Conservation (phyloP, 2,797 vertebrate species). For the Lerista edwardsae region DNA sequence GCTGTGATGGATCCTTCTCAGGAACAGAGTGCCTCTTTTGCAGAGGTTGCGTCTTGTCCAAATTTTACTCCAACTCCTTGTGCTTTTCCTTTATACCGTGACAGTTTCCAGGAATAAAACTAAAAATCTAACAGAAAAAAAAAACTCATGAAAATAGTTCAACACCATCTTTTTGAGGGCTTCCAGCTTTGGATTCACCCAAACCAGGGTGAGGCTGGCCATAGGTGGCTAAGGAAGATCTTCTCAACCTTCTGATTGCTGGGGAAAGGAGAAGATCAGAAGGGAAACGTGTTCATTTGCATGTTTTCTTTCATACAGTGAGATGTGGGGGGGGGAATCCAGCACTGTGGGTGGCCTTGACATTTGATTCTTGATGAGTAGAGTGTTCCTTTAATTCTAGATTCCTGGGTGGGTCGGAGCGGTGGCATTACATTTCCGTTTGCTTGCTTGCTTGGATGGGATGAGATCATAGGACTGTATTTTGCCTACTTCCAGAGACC, state of each 20-base stretch:
- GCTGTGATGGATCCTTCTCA: constrained; percentile 66
- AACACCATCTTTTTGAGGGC: constrained; percentile 66
- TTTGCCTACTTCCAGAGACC: background rate
- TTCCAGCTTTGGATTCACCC: constrained; percentile 60
- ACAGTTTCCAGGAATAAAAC: constrained; percentile 52
- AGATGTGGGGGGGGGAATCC: constrained; percentile 56
- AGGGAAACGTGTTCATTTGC: constrained; percentile 69
- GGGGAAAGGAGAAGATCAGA: constrained; percentile 66
- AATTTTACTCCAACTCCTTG: background rate
- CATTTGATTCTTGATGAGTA: constrained; percentile 52
- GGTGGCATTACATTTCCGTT: constrained; percentile 20
- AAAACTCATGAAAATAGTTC: constrained; percentile 49
- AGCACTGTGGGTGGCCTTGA: constrained; percentile 66
- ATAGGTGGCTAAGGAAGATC: constrained; percentile 60
- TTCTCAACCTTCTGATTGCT: constrained; percentile 60
- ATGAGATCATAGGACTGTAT: background rate
- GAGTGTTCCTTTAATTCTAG: constrained; percentile 49
- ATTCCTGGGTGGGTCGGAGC: background rate
- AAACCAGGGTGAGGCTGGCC: constrained; percentile 57
- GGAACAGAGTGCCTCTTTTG: constrained; percentile 51
- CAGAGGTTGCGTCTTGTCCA: constrained; percentile 44
- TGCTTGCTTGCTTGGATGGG: constrained; percentile 20
- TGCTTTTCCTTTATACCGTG: background rate
- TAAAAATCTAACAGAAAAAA: constrained; percentile 62
- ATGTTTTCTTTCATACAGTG: constrained; percentile 70